These are phyloP conservation scores for Morbakka virulenta DNA, from an alignment of 30 jellyfish, hydroid and myxozoan species.

Conservation along the genomic window DNA sequence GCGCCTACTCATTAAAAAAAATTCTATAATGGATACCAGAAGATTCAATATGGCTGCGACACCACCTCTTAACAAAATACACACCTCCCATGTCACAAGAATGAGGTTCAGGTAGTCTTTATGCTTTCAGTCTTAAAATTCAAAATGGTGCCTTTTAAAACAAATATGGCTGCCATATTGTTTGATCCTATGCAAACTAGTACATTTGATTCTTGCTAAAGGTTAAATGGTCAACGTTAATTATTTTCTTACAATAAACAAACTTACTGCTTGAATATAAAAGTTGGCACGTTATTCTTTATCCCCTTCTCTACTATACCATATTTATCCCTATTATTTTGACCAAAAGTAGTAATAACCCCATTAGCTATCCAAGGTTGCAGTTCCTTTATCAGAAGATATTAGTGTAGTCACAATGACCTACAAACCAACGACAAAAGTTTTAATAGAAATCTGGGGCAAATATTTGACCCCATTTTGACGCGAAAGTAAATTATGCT, in stretches of 20 bases:
- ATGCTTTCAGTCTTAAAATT: too few species aligned
- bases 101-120: too few species aligned
- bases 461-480: constrained; percentile 6
- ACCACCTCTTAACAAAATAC: too few species aligned
- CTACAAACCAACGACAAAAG: not conserved
- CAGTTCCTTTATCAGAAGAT: not conserved
- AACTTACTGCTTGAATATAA: not conserved
- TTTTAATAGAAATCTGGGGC: constrained; percentile 12
- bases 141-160: not conserved
- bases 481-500: constrained; percentile 3
- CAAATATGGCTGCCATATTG: constrained; percentile 16
- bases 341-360: not conserved
- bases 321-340: not conserved
- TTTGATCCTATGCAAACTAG: not conserved
- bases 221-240: not conserved
- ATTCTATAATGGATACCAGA: too few species aligned
- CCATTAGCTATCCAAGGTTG: not conserved
- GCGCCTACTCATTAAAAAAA: too few species aligned
- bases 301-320: not conserved
- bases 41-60: too few species aligned
- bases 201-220: not conserved
- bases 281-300: not conserved
- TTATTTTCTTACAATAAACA: not conserved
- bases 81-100: too few species aligned
- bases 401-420: constrained; percentile 1